A percentile compares a stretch with the other conserved stretches of the same genome.
Evolutionary conservation across 2,888 invertebrate genomes (phyloP).

Genomic region (Azorinus chamasolen): DNA sequence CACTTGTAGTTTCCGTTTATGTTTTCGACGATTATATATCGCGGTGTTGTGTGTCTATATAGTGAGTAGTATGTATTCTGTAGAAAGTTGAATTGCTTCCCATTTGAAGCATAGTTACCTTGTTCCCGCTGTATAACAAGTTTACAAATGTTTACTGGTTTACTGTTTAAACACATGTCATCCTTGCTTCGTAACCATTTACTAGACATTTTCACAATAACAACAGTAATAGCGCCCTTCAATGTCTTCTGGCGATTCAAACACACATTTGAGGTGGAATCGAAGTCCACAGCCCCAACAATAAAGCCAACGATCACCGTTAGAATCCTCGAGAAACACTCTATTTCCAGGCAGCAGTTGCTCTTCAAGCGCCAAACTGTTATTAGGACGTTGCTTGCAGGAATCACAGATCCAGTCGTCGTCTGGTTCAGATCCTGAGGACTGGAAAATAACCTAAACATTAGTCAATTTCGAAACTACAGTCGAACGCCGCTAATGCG

Average conservation of each 20-base stretch:
- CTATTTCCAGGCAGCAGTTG: constrained; percentile 18
- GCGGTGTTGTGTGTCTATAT: not conserved
- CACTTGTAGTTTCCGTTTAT: not conserved
- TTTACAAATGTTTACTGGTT: not conserved
- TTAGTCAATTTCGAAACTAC: too few species aligned
- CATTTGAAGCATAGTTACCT: too few species aligned
- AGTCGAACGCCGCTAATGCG: too few species aligned
- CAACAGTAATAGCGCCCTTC: not conserved
- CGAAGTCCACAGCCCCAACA: constrained; percentile 10
- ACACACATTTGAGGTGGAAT: constrained; percentile 23
- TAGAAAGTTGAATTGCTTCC: not conserved
- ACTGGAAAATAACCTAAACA: constrained; percentile 1
- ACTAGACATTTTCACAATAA: not conserved
- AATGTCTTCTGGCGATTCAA: constrained; percentile 10
- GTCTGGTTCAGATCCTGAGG: constrained; percentile 6
- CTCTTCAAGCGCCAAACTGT: constrained; percentile 22
- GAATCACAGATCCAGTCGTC: constrained; percentile 18
- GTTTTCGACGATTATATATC: not conserved
- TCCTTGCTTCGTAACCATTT: not conserved
- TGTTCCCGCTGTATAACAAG: too few species aligned
- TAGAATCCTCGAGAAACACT: constrained; percentile 13
- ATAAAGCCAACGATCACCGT: constrained; percentile 25
- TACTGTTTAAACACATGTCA: not conserved
- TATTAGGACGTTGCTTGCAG: constrained; percentile 1
- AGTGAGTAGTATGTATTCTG: not conserved